Conservation (phyloP, 2,797 vertebrate species). For the Gadopsis marmoratus region DNA sequence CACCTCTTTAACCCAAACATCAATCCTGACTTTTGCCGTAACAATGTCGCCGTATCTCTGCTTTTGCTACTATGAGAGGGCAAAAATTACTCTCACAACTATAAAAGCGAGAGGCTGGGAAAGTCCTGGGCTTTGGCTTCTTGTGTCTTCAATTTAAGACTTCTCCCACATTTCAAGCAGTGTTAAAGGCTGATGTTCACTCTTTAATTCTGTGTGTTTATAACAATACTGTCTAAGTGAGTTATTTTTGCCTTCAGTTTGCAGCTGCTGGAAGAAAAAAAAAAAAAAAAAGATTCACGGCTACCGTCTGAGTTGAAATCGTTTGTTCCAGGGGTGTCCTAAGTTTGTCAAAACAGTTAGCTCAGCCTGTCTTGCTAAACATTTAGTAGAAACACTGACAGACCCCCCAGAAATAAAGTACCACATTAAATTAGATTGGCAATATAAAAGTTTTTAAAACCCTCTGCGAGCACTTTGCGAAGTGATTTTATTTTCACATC, state of each 20-base stretch:
- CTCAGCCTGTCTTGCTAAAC: constrained; percentile 13
- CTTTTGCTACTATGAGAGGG: background rate
- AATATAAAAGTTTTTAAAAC: constrained; percentile 48
- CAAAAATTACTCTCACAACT: background rate
- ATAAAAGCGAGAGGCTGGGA: constrained; percentile 49
- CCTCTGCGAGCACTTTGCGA: constrained; percentile 37
- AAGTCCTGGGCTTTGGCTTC: constrained; percentile 53
- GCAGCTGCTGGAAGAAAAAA: background rate
- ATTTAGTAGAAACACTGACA: constrained; percentile 10
- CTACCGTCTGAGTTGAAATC: constrained; percentile 25
- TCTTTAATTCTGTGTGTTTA: constrained; percentile 48
- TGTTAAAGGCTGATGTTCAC: constrained; percentile 32
- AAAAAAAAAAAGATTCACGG: constrained; percentile 7
- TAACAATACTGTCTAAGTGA: constrained; percentile 36
- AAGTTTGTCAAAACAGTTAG: constrained; percentile 42
- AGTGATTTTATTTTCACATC: constrained; percentile 47
- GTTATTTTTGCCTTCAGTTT: constrained; percentile 26
- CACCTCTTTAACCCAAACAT: background rate
- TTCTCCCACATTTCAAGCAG: constrained; percentile 43
- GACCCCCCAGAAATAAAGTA: constrained; percentile 30
- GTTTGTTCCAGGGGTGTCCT: constrained; percentile 25
- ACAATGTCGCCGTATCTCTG: background rate
- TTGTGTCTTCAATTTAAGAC: constrained; percentile 45
- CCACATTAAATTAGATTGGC: constrained; percentile 45
- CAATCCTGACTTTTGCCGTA: background rate